A percentile compares a stretch with the other conserved stretches of the same genome.
Evolutionary conservation across 2,797 vertebrate species (phyloP).

Genomic region (Melanogrammus aeglefinus): DNA sequence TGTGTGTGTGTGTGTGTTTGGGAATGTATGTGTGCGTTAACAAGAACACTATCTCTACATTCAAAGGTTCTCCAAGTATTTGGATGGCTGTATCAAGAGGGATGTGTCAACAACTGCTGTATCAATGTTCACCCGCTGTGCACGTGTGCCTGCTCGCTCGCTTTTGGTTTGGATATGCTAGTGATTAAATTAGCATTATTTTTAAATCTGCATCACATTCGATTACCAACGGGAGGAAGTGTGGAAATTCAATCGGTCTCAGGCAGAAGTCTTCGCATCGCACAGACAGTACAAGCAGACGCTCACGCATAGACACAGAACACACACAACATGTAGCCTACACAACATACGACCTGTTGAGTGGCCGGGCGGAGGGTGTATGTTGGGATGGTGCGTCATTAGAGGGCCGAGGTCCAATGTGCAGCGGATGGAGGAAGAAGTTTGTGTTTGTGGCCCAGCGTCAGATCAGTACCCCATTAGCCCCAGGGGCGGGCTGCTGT

Average conservation of each 20-base stretch:
- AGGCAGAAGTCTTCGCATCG: no score
- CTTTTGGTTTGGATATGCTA: not conserved
- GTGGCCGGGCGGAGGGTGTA: not conserved
- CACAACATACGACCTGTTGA: no score
- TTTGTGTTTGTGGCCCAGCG: slow-evolving; percentile 61
- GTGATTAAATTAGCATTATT: not conserved
- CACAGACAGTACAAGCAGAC: no score
- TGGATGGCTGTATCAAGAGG: not conserved
- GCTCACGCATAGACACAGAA: no score
- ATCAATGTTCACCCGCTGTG: not conserved
- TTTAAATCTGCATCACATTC: no score
- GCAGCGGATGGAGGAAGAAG: not conserved
- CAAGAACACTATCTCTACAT: not conserved
- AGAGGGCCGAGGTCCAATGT: not conserved
- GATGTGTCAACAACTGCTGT: not conserved
- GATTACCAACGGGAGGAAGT: no score
- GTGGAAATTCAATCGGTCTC: no score
- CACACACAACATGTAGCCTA: no score
- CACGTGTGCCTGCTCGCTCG: not conserved
- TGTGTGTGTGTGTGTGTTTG: slow-evolving; percentile 17
- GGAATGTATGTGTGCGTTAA: slow-evolving; percentile 55
- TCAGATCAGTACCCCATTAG: slow-evolving; percentile 77
- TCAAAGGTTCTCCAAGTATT: not conserved
- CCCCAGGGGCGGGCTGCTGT: slow-evolving; percentile 70
- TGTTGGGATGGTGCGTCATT: not conserved